Conservation (phyloP, 2,113 vertebrate genomes). For the Ramphastos sulfuratus region DNA sequence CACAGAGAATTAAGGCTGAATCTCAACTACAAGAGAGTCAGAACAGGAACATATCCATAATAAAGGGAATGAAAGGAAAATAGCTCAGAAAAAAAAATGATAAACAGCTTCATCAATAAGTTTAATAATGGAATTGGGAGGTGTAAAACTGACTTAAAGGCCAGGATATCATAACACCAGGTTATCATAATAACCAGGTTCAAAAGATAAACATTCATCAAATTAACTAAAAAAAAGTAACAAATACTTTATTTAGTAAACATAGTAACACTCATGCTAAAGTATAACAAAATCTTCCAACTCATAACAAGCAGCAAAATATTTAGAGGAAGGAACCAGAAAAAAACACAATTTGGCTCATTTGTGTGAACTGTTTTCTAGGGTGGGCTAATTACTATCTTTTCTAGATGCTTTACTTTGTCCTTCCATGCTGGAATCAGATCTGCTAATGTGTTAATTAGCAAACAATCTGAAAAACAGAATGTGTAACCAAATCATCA, state of each 20-base stretch:
- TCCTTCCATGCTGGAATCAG: not conserved
- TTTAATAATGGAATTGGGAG: not conserved
- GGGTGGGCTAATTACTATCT: fast-evolving
- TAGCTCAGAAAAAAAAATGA: not conserved
- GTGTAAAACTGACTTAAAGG: not conserved
- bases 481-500: not conserved
- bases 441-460: not conserved
- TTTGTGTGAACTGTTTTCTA: not conserved
- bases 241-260: not conserved
- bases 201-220: not conserved
- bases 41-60: not conserved
- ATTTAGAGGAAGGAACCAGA: not conserved
- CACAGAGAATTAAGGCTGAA: not conserved
- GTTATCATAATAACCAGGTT: not conserved
- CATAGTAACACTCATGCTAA: not conserved
- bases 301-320: not conserved
- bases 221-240: not conserved
- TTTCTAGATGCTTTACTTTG: not conserved
- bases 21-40: not conserved
- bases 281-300: not conserved
- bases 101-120: not conserved
- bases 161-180: not conserved
- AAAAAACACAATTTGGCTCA: not conserved
- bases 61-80: not conserved
- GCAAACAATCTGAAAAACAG: not conserved